A percentile compares a stretch with the other conserved stretches of the same genome.
phyloP scores from a whole-genome alignment of 2,113 vertebrate species.

The Hippolais icterina region DNA sequence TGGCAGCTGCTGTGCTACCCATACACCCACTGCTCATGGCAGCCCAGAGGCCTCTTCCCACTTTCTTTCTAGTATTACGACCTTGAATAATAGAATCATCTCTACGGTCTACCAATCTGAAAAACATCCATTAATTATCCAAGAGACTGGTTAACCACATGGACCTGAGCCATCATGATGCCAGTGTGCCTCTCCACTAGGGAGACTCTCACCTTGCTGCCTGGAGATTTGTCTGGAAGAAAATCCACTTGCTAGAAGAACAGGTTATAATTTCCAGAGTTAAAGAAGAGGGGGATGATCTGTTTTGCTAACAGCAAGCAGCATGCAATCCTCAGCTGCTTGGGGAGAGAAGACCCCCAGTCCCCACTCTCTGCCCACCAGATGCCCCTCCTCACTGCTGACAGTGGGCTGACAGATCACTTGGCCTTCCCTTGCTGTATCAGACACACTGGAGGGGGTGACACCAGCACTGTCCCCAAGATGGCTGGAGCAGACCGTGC shows the following conservation, averaged over 20 bases:
- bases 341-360: background rate
- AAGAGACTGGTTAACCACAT: background rate
- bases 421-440: background rate
- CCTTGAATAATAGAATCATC: background rate
- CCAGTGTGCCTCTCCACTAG: rapidly evolving
- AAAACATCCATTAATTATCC: background rate
- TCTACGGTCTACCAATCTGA: background rate
- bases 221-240: background rate
- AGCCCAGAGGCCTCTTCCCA: background rate
- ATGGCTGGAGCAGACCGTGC: background rate
- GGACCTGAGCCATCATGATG: background rate
- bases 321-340: rapidly evolving
- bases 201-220: background rate
- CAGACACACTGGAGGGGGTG: background rate
- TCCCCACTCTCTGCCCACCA: rapidly evolving
- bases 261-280: background rate
- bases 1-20: background rate
- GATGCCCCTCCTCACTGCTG: rapidly evolving
- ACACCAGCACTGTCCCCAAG: background rate
- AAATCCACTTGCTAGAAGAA: background rate
- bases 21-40: background rate
- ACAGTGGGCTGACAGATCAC: rapidly evolving
- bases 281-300: background rate
- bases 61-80: background rate
- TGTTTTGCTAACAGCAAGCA: background rate